Evolutionary conservation across 2,797 vertebrate genomes (phyloP).

Genomic region (Chrysocyon brachyurus): DNA sequence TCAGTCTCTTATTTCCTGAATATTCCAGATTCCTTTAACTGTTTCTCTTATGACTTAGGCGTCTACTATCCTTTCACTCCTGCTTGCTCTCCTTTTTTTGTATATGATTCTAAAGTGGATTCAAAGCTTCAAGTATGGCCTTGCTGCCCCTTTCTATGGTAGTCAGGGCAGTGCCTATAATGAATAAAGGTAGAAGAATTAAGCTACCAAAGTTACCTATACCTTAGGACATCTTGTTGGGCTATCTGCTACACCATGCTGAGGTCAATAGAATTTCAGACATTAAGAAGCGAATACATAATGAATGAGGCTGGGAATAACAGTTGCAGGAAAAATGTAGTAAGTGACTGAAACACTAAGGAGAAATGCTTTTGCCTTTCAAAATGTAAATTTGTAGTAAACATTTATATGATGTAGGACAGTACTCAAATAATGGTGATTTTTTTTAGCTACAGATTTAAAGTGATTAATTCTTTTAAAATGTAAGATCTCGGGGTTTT

Average conservation of each 20-base stretch:
- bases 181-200: constrained; percentile 14
- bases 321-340: constrained; percentile 44
- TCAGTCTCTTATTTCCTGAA: constrained; percentile 23
- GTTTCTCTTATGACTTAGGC: background rate
- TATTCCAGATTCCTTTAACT: constrained; percentile 13
- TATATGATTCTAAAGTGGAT: background rate
- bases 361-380: constrained; percentile 44
- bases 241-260: background rate
- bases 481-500: background rate
- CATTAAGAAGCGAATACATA: background rate
- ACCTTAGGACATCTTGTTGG: constrained; percentile 44
- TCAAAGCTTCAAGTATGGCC: background rate
- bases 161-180: background rate
- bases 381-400: constrained; percentile 50
- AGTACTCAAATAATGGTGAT: background rate
- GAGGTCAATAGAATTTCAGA: background rate
- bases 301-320: background rate
- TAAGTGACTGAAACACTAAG: constrained; percentile 38
- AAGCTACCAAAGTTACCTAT: background rate
- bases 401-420: background rate
- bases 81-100: constrained; percentile 31
- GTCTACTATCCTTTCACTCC: background rate
- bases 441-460: constrained; percentile 39
- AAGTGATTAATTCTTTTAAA: constrained; percentile 49
- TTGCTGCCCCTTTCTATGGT: background rate